Base-by-base conservation (phyloP, 2,888 invertebrate species). In the Lomographa bimaculata region DNA sequence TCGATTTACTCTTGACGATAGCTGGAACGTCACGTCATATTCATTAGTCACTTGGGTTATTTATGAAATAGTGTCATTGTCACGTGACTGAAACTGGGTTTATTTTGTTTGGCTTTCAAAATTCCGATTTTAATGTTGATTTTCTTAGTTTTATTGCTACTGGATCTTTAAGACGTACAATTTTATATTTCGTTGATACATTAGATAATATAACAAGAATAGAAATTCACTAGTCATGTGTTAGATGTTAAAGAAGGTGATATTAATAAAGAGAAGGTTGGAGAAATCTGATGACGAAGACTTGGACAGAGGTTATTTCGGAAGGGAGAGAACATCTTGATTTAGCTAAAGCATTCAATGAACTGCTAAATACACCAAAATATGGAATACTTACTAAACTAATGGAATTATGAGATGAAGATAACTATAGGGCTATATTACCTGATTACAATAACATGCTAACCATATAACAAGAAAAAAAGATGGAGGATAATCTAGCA, bases 391-490 rank as follows among this genome's bases (percentile, higher is more conserved):
- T 9, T 53, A 50, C 60, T 63, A 74, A 69, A 68, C 71, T 69
- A 67, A 64, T 69, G 68, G 46, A 41, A 50, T 52, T 41, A 71
- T 70, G 73, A 67, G 47, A 70, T 74, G 71, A 64, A 48, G 24
- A 32, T 34, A 44, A 51, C 29, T 40, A 52, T 58, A 68, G 62
- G 64, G 63, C 64, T 69, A 71, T 63, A 64, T 51, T 51, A 70
- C 66, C 66, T 61, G 50, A 45, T 51, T 56, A 27, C 73, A 77
- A n/a, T n/a, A 76, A 20, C 75, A 78, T 78, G 77, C 78, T 65
- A 60, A 52, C 50, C 57, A 34, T 16, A 28, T 50, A 39, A 29
- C 56, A 40, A 14, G 3, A 14, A 4, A 14, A 3, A 14, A 14
- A 14, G 4, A 14, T 14, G n/a, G n/a, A n/a, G n/a, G n/a, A n/a